phyloP scores from a whole-genome alignment of 2,888 invertebrate genomes.

The Neria commutata region DNA sequence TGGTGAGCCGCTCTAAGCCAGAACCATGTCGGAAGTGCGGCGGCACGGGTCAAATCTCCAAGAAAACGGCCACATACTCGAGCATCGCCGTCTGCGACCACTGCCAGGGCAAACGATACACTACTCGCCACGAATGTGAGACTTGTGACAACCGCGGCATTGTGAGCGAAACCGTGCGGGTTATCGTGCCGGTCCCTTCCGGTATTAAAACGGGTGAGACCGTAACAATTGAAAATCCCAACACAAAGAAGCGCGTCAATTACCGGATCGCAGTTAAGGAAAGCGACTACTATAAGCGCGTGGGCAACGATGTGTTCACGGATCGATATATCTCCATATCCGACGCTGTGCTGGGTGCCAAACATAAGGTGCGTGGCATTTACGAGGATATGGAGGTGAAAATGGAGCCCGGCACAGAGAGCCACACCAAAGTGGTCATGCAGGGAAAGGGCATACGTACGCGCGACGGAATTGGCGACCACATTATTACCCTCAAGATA shows the following conservation, averaged over 20 bases:
- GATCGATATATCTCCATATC: conserved; percentile 51
- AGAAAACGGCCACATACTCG: conserved; percentile 41
- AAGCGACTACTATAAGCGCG: conserved; percentile 50
- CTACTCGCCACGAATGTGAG: conserved; percentile 50
- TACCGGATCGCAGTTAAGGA: conserved; percentile 45
- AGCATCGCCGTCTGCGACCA: conserved; percentile 41
- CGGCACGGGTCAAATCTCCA: conserved; percentile 49
- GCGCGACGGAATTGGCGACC: conserved; percentile 45
- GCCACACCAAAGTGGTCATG: conserved; percentile 47
- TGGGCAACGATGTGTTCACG: conserved; percentile 50
- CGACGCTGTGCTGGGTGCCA: conserved; percentile 55
- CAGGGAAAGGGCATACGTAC: conserved; percentile 50
- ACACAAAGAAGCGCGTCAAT: conserved; percentile 46
- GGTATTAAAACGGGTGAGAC: conserved; percentile 51
- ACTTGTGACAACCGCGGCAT: conserved; percentile 52
- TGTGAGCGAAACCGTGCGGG: conserved; percentile 39
- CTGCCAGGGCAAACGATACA: conserved; percentile 52
- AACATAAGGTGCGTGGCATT: conserved; percentile 50
- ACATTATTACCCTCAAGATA: conserved; percentile 53
- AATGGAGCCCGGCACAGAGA: conserved; percentile 53
- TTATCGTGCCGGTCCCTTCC: conserved; percentile 47
- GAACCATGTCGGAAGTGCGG: conserved; percentile 56
- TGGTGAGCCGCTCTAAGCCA: conserved; percentile 40
- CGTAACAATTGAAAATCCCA: conserved; percentile 47
- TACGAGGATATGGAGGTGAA: conserved; percentile 50